Conservation (phyloP, 2,888 invertebrate genomes). For the Salticus scenicus region DNA sequence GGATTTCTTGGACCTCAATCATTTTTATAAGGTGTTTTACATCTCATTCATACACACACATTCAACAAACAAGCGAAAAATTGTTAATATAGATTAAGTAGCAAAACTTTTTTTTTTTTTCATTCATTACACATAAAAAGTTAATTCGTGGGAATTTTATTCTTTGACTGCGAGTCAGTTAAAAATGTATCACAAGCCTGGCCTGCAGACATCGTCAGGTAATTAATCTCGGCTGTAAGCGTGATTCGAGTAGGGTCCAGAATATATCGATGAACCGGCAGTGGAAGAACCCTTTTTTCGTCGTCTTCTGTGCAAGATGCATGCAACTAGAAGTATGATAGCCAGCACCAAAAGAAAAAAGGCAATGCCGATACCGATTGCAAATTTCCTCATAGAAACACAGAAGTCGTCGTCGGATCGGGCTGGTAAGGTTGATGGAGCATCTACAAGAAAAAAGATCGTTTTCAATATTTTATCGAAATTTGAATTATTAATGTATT, state of each 20-base stretch:
- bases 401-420: conserved; percentile 82
- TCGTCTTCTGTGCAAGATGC: conserved; percentile 84
- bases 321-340: conserved; percentile 89
- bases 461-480: not conserved
- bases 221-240: conserved; percentile 80
- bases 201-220: conserved; percentile 20
- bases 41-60: too few species aligned
- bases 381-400: conserved; percentile 91
- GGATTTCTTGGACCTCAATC: too few species aligned
- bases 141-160: too few species aligned
- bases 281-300: conserved; percentile 81
- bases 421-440: conserved; percentile 17
- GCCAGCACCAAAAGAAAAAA: conserved; percentile 91
- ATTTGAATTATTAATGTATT: too few species aligned
- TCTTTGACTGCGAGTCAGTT: not conserved
- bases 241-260: conserved; percentile 94
- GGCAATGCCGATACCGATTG: conserved; percentile 92
- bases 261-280: conserved; percentile 92
- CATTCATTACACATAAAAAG: not conserved
- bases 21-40: too few species aligned
- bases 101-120: not conserved
- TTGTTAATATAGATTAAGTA: too few species aligned
- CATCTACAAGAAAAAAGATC: conserved; percentile 19
- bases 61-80: too few species aligned
- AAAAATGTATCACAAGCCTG: conserved; percentile 23